Evolutionary conservation across 2,113 vertebrate species (phyloP).

Genomic region (Mustela nigripes): DNA sequence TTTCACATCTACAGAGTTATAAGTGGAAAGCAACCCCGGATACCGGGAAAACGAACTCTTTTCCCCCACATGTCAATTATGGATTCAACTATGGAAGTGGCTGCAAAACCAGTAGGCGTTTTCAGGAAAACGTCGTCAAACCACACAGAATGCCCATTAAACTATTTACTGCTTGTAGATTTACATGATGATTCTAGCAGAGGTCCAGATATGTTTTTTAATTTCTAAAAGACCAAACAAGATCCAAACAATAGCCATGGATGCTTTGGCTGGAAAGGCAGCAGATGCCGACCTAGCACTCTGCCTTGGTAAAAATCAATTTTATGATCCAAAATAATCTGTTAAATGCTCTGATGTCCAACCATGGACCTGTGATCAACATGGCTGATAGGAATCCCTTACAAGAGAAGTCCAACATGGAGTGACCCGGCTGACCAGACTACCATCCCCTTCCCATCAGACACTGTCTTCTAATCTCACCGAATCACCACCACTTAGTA

Average conservation of each 20-base stretch:
- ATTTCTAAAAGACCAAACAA: neutral
- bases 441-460: neutral
- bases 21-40: neutral
- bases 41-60: neutral
- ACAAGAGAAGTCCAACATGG: neutral
- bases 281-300: neutral
- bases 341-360: neutral
- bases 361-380: neutral
- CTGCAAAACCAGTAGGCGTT: neutral
- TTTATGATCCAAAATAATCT: neutral
- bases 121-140: neutral
- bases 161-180: neutral
- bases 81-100: neutral
- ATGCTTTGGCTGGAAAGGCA: neutral
- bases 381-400: fast-evolving
- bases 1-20: neutral
- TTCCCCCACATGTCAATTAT: neutral
- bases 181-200: neutral
- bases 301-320: neutral
- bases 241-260: neutral
- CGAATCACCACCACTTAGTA: neutral
- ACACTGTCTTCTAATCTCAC: neutral
- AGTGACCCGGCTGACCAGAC: neutral
- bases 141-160: neutral
- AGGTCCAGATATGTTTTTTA: neutral